These are phyloP conservation scores for Pseudopipra pipra DNA, from an alignment of 2,113 vertebrate species.

Conservation along the genomic window DNA sequence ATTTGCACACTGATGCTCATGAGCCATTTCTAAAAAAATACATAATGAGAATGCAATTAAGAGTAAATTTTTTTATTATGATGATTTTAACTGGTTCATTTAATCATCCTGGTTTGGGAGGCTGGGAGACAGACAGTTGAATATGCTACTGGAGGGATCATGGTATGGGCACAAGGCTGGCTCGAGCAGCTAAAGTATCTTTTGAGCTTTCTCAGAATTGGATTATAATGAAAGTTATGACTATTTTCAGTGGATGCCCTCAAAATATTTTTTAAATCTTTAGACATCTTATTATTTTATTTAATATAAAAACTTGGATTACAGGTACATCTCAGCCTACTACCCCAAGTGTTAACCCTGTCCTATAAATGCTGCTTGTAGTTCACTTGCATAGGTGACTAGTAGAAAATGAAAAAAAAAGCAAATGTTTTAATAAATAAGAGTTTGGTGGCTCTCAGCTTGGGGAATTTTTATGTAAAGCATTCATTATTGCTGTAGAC, in stretches of 20 bases:
- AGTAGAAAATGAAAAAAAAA: not conserved
- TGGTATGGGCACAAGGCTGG: not conserved
- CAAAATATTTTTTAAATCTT: not conserved
- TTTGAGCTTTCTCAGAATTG: not conserved
- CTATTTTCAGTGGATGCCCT: not conserved
- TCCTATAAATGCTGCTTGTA: not conserved
- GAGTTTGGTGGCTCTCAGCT: not conserved
- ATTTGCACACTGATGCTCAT: constrained; percentile 43
- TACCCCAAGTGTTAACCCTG: not conserved
- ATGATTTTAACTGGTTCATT: not conserved
- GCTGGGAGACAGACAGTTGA: not conserved
- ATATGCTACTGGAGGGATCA: not conserved
- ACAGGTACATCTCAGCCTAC: not conserved
- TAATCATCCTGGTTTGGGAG: not conserved
- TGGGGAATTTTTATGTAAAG: not conserved
- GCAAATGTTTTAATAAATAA: not conserved
- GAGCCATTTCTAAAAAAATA: constrained; percentile 22
- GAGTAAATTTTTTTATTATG: not conserved
- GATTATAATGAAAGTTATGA: not conserved
- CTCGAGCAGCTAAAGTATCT: not conserved
- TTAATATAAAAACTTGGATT: not conserved
- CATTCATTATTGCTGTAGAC: not conserved
- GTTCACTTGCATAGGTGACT: not conserved
- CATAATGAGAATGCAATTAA: constrained; percentile 13
- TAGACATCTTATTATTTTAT: not conserved